phyloP scores from a whole-genome alignment of 2,113 vertebrate species.

The Elaphurus davidianus region DNA sequence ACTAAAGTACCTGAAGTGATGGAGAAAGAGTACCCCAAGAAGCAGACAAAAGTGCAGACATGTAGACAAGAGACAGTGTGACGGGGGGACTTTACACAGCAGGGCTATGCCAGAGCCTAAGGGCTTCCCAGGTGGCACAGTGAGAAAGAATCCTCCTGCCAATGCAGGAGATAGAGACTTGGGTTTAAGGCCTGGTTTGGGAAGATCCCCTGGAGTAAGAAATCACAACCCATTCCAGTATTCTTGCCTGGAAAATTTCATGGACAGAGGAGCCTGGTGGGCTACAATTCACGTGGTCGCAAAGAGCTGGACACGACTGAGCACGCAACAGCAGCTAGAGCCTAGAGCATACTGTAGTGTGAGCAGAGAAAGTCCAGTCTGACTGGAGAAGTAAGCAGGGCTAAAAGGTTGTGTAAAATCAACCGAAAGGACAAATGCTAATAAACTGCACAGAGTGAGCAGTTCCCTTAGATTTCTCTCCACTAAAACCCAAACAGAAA shows the following conservation, averaged over 20 bases:
- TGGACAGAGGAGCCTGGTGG: not conserved
- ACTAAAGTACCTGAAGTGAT: not conserved
- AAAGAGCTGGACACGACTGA: not conserved
- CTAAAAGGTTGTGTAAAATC: not conserved
- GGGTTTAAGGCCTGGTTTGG: not conserved
- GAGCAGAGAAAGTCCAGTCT: rapidly evolving
- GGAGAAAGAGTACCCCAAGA: not conserved
- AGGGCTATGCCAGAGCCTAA: not conserved
- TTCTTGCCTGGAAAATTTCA: not conserved
- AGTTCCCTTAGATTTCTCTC: not conserved
- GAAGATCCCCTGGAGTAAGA: not conserved
- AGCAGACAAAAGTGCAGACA: not conserved
- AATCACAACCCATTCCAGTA: not conserved
- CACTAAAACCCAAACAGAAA: not conserved
- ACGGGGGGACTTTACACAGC: rapidly evolving
- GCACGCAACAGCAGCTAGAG: not conserved
- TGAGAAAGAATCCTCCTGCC: not conserved
- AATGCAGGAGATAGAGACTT: not conserved
- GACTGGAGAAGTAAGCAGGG: not conserved
- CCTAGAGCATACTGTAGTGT: not conserved
- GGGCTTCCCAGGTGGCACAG: not conserved
- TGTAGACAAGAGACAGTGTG: not conserved
- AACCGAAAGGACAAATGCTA: not conserved
- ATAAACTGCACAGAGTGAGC: not conserved
- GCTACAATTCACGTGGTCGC: not conserved